Evolutionary conservation across 2,797 vertebrate species (phyloP).

Genomic region (Euthynnus affinis): DNA sequence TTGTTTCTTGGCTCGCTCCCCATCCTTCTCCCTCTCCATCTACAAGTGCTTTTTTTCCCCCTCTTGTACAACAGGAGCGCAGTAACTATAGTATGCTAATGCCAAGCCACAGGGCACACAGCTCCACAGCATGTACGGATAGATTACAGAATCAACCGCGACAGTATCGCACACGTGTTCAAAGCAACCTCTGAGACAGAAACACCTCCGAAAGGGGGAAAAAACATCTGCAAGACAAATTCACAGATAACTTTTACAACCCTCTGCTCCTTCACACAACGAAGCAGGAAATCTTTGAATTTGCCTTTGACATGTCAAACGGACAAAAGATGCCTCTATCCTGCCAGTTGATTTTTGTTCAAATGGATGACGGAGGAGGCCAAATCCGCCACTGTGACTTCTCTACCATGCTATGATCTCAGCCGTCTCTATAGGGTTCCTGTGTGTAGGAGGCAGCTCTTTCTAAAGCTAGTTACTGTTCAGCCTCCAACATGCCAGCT

Average conservation of each 20-base stretch:
- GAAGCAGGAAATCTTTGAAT: conserved; percentile 61
- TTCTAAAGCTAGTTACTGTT: conserved; percentile 82
- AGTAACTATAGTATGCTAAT: conserved; percentile 72
- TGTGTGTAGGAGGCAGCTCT: conserved; percentile 73
- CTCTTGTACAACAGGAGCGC: conserved; percentile 57
- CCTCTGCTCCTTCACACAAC: conserved; percentile 44
- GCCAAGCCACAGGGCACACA: conserved; percentile 67
- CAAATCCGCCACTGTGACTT: conserved; percentile 61
- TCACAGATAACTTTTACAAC: conserved; percentile 57
- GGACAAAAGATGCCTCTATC: conserved; percentile 61
- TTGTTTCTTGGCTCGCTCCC: conserved; percentile 56
- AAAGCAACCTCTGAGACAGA: conserved; percentile 63
- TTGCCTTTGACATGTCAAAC: conserved; percentile 68
- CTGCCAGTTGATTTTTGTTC: conserved; percentile 64
- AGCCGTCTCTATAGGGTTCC: conserved; percentile 68
- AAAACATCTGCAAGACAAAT: conserved; percentile 58
- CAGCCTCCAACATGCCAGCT: conserved; percentile 78
- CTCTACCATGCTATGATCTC: conserved; percentile 64
- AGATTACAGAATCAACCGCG: conserved; percentile 71
- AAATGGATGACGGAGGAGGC: conserved; percentile 59
- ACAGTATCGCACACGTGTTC: conserved; percentile 58
- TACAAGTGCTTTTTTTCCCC: conserved; percentile 59
- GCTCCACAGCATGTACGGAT: conserved; percentile 65
- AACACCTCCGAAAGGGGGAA: conserved; percentile 42
- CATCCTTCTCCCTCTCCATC: conserved; percentile 41